A percentile compares a stretch with the other conserved stretches of the same genome.
These are phyloP conservation scores for Pachyramphus minor DNA, from an alignment of 2,113 vertebrate genomes.

Conservation along the genomic window DNA sequence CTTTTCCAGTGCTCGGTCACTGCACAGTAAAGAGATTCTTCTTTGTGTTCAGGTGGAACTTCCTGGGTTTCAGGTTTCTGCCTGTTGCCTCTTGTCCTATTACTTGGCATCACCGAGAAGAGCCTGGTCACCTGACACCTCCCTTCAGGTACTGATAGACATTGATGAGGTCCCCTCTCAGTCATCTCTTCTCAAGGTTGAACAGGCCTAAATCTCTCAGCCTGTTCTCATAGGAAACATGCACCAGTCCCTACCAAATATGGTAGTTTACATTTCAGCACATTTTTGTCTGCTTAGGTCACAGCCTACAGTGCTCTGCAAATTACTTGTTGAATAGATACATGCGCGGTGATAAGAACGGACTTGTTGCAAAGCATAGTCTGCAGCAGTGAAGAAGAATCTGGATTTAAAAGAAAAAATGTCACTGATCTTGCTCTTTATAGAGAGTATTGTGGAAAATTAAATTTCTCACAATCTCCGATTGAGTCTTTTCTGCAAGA, in stretches of 20 bases:
- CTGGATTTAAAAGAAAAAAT: neutral
- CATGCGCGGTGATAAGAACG: neutral
- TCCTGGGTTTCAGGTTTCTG: neutral
- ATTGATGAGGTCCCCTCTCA: neutral
- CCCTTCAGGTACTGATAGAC: neutral
- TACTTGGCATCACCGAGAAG: neutral
- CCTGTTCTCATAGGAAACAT: neutral
- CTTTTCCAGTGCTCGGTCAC: rapidly evolving
- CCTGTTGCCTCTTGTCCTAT: neutral
- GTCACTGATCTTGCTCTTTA: neutral
- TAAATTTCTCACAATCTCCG: neutral
- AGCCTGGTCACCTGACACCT: neutral
- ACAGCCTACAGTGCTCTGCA: neutral
- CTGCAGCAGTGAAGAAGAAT: neutral
- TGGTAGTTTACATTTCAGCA: conserved; percentile 12
- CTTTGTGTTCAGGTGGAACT: neutral
- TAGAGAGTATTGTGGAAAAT: neutral
- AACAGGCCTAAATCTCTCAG: neutral
- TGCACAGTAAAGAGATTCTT: neutral
- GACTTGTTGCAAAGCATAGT: neutral
- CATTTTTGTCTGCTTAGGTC: conserved; percentile 24
- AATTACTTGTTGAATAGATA: neutral
- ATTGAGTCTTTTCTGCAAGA: neutral
- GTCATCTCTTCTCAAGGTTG: neutral
- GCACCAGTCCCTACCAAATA: neutral